Evolutionary conservation across 2,113 vertebrate species (phyloP), one percentile per base, ranked within the genome.

Genomic region (Pholis gunnellus): DNA sequence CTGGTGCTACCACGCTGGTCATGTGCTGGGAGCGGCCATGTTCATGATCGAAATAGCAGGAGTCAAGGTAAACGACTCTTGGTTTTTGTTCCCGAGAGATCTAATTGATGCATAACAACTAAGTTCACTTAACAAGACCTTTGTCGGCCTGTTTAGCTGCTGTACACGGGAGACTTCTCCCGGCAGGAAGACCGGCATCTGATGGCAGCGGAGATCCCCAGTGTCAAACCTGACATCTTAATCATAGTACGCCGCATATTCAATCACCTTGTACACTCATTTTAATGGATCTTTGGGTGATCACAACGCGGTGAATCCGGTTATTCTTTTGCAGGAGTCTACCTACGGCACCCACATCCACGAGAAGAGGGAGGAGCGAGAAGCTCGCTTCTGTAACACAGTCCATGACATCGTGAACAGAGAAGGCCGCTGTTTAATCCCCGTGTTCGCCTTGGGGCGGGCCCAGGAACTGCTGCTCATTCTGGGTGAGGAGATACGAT

Each of bases 11-110:
- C 98, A 99, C 0, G 97, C 98, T 0, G 98, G 98, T 36, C 98
- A 99, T 0, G 98, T 99, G 34, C 95, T 99, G 71, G 98, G 98
- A 77, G 98, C 98, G 0, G 98, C 98, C 88, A 99, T 99, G 98
- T 99, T 99, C 82, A 99, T 99, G 98, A 99, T 99, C 0, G 97
- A 99, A 94, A 99, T 99, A 72, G 98, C 98, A 0, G 98, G 98
- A 7, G 98, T 99, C 73, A 99, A 99, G 96, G 98, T 98, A 86
- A 34, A 75, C 9, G 0, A 38, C 2, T 10, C 1, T 3, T 63
- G 10, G 8, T 63, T 72, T 15, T 8, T 36, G 9, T 78, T 36
- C 52, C 56, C 25, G 3, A 20, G 27, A 17, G 34, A 36, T 34
- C 44, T 22, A 2, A 64, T n/a, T n/a, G 27, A 40, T 75, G 29